Evolutionary conservation across 1,140 invertebrate species (phyloP).

Genomic region (Bemisia tabaci): DNA sequence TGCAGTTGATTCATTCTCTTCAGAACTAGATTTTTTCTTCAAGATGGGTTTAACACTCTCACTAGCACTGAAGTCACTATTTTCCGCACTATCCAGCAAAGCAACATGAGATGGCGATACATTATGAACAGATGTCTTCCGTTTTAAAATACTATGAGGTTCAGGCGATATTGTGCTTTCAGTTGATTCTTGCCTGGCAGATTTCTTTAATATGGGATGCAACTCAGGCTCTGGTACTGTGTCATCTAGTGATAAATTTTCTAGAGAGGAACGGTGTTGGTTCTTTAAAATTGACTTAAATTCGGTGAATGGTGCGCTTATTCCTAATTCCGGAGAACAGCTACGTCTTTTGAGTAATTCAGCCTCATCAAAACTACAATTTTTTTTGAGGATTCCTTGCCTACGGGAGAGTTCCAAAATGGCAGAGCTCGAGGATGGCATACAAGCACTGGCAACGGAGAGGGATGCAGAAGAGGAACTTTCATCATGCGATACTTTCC

Average conservation of each 20-base stretch:
- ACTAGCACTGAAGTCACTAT: background rate
- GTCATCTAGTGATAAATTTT: conserved; percentile 44
- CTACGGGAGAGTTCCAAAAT: conserved; percentile 26
- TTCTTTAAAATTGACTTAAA: conserved; percentile 51
- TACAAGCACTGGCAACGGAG: conserved; percentile 29
- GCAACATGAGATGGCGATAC: conserved; percentile 14
- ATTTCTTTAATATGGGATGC: background rate
- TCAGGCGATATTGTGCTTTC: background rate
- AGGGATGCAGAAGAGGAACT: conserved; percentile 23
- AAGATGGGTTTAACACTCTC: conserved; percentile 54
- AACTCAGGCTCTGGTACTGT: conserved; percentile 40
- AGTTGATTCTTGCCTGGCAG: background rate
- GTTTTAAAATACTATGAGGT: conserved; percentile 51
- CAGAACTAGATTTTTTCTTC: conserved; percentile 49
- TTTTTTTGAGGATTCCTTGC: conserved; percentile 64
- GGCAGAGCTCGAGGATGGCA: conserved; percentile 15
- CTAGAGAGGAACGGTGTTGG: conserved; percentile 49
- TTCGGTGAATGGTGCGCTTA: conserved; percentile 32
- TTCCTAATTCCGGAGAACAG: conserved; percentile 50
- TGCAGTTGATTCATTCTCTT: conserved; percentile 31
- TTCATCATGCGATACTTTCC: conserved; percentile 51
- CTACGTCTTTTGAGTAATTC: conserved; percentile 49
- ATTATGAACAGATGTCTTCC: conserved; percentile 34
- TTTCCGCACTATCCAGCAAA: conserved; percentile 15
- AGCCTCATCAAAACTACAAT: conserved; percentile 57